A percentile compares a stretch with the other conserved stretches of the same genome.
Evolutionary conservation across 1,140 invertebrate genomes (phyloP).

Genomic region (Myzus persicae): DNA sequence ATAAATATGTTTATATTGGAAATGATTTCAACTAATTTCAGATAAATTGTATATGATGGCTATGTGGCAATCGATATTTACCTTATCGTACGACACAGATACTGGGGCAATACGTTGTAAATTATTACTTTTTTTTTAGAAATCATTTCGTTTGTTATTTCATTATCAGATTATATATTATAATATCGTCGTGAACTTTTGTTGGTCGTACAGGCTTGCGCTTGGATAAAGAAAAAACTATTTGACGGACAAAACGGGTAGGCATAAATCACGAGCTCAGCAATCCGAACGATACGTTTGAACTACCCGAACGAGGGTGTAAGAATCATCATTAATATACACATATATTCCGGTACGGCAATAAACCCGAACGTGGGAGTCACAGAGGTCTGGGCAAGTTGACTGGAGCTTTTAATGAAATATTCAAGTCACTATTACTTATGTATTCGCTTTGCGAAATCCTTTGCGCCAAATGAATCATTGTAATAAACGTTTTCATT

Average conservation of each 20-base stretch:
- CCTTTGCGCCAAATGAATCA: slow-evolving; percentile 7
- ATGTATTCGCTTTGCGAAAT: not conserved
- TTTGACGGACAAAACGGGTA: not conserved
- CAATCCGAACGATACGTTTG: not conserved
- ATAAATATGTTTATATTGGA: not conserved
- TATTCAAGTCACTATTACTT: not conserved
- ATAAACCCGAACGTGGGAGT: not conserved
- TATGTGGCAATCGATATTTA: not conserved
- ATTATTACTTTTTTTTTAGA: not conserved
- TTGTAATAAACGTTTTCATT: not conserved
- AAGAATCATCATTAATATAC: not conserved
- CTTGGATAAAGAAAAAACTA: not conserved
- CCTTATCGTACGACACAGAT: not conserved
- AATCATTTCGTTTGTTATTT: not conserved
- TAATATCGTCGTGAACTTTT: not conserved
- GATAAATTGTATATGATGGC: not conserved
- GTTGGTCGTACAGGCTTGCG: not conserved
- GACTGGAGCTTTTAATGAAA: slow-evolving; percentile 27
- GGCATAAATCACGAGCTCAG: not conserved
- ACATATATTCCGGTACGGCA: not conserved
- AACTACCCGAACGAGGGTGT: not conserved
- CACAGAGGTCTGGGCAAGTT: not conserved
- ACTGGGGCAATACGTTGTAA: too few species aligned
- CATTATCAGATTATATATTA: not conserved
- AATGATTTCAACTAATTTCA: not conserved